Evolutionary conservation across 2,888 invertebrate species (phyloP), one percentile per base, ranked within the genome.

Genomic region (Folsomia candida): DNA sequence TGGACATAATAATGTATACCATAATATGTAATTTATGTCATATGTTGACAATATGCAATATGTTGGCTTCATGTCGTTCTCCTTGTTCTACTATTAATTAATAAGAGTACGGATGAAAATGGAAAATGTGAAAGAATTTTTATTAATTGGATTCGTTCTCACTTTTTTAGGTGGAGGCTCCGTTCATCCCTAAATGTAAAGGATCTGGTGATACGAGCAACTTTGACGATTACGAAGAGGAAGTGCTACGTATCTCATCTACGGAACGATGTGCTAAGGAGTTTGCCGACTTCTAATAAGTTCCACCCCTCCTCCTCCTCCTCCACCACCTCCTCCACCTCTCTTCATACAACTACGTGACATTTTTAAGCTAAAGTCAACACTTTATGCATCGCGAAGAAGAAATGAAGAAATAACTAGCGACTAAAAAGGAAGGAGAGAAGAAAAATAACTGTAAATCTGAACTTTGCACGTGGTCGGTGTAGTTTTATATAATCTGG

Each of bases 161-260:
- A 65, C 22, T 65, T 47, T 62, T 37, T 70, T 26, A 88, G 87
- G 94, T 99, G 80, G 99, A 99, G 84, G 97, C 99, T 28, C 99
- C 99, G 54, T 99, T 99, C 86, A 93, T 97, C 85, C 99, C 99
- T 51, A 92, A 95, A 84, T 97, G 96, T 88, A 97, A 97, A 86
- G 98, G 98, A 72, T 94, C 97, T 20, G 99, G 99, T 28, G 99
- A 99, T 85, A 96, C 98, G 72, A 97, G 97, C 86, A 99, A 99
- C 87, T 99, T 99, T 84, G 99, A 99, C 84, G 99, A 99, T 84
- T 99, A 99, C 84, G 99, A 99, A 85, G 99, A 99, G 86, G 99
- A 99, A 85, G 93, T 96, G 78, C 88, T 99, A 82, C 92, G 97
- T 87, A 98, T 99, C 85, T 97, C 97, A 81, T 93, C 97, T 78